These are phyloP conservation scores for Phataginus tetradactyla DNA, from an alignment of 2,797 vertebrate species.

Conservation along the genomic window DNA sequence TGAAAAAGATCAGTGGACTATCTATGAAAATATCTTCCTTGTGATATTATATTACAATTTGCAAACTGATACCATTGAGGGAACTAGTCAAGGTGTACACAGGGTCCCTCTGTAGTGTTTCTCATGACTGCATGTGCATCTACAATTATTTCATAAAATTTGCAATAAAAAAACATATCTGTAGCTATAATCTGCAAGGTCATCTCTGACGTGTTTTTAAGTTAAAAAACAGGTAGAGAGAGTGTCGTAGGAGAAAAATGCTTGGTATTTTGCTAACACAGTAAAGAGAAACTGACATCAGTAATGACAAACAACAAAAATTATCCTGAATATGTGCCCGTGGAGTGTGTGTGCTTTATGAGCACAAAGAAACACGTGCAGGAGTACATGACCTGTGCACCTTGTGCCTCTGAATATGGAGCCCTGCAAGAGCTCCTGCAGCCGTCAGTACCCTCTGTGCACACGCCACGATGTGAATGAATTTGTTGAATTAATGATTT, in stretches of 20 bases:
- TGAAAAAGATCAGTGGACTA: not conserved
- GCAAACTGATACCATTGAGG: not conserved
- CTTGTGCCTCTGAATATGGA: not conserved
- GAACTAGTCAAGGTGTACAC: not conserved
- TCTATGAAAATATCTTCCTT: not conserved
- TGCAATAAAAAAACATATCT: not conserved
- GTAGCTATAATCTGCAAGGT: not conserved
- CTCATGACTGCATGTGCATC: not conserved
- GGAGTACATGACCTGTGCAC: accelerated
- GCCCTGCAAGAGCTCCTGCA: too few species aligned
- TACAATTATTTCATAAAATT: not conserved
- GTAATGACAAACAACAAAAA: not conserved
- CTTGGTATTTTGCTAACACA: not conserved
- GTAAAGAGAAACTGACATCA: not conserved
- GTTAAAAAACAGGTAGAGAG: not conserved
- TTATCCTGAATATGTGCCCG: not conserved
- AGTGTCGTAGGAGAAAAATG: not conserved
- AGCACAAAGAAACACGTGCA: not conserved
- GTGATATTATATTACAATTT: not conserved
- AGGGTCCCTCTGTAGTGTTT: not conserved
- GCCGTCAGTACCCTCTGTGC: accelerated
- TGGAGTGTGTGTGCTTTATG: not conserved
- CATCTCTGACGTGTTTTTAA: not conserved
- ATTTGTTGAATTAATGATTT: not conserved
- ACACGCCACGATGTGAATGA: not conserved